Evolutionary conservation across 2,797 vertebrate species (phyloP), one percentile per base, ranked within the genome.

Genomic region (Sebastes cheni): DNA sequence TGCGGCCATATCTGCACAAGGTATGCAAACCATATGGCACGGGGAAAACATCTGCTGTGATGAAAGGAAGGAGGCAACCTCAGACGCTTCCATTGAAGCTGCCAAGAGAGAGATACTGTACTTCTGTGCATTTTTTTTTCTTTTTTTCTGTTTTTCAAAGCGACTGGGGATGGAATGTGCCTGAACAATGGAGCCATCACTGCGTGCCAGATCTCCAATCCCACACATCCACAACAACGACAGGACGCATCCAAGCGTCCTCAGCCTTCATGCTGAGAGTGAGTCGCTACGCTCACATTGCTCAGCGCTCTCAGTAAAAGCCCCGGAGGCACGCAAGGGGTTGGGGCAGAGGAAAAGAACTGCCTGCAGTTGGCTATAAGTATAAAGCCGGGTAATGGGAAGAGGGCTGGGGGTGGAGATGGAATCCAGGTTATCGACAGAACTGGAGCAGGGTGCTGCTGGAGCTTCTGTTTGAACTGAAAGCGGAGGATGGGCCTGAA

Each of bases 221-320:
- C 90, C 90, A 91, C 92, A 91, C 91, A 93, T 93, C 86, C 77
- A 75, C 75, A 3, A 80, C 46, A 25, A 75, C 72, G 90, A 94
- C 93, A 93, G 93, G 87, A 86, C 23, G 92, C 93, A 94, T 72
- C 90, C 93, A 92, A 88, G 92, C 90, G 50, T 93, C 87, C 69
- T 32, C 84, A 14, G 85, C 81, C 84, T 80, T 89, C 91, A 83
- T 79, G 86, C 90, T 87, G 84, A 79, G 88, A 90, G 86, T 71
- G 89, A 89, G 84, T 82, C 77, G 76, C 77, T 70, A 52, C 30
- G 5, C 78, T 86, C 84, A 72, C 86, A 87, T 76, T 64, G 81
- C 80, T 84, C 72, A 52, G 72, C 18, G 72, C 80, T 79, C 86
- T 77, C 70, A 85, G 77, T 68, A 16, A 60, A 85, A 67, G 32